Percentiles rank a stretch among this genome's conserved stretches.
These are phyloP conservation scores for Bathynomus jamesi DNA, from an alignment of 1,140 invertebrate genomes.

Conservation along the genomic window DNA sequence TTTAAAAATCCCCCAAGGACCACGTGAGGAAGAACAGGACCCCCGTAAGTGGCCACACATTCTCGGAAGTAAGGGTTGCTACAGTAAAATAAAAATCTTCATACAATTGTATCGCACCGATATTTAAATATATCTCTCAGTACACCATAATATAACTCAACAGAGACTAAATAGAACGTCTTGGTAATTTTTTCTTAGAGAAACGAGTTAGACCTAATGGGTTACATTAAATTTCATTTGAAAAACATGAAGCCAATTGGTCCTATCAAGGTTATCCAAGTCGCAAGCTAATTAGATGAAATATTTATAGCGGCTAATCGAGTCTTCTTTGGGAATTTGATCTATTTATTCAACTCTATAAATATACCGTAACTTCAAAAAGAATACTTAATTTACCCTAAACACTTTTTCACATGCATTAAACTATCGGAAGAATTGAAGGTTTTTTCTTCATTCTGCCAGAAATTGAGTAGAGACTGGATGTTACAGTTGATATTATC, in stretches of 20 bases:
- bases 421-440: conserved; percentile 53
- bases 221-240: too few species aligned
- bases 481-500: conserved; percentile 66
- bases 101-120: too few species aligned
- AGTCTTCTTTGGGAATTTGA: too few species aligned
- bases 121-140: too few species aligned
- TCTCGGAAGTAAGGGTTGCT: conserved; percentile 41
- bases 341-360: too few species aligned
- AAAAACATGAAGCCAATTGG: too few species aligned
- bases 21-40: conserved; percentile 81
- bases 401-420: conserved; percentile 41
- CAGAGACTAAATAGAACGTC: neutral
- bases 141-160: neutral
- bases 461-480: conserved; percentile 88
- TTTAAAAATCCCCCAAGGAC: conserved; percentile 82
- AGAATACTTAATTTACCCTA: conserved; percentile 26
- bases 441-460: conserved; percentile 57
- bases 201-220: neutral
- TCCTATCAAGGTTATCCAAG: too few species aligned
- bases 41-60: conserved; percentile 75
- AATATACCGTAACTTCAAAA: too few species aligned
- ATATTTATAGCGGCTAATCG: too few species aligned
- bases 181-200: neutral
- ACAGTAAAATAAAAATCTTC: conserved; percentile 14
- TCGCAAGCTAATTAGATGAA: too few species aligned